Evolutionary conservation across 1,140 invertebrate species (phyloP).

Genomic region (Drosophila ananassae): DNA sequence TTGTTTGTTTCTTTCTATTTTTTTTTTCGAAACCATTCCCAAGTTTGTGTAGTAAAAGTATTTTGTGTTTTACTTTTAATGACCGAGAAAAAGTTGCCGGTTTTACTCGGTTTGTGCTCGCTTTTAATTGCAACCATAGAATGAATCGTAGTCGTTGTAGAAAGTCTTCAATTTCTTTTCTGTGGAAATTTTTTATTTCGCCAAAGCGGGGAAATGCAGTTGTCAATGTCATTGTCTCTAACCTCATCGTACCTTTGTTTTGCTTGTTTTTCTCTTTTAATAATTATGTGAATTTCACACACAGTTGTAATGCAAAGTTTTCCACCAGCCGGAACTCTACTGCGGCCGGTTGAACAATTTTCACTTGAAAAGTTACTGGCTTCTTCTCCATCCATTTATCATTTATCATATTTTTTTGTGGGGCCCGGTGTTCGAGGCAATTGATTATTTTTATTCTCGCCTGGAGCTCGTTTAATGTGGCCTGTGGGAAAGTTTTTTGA

Average conservation of each 20-base stretch:
- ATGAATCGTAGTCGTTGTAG: conserved; percentile 41
- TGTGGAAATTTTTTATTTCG: conserved; percentile 47
- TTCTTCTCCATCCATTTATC: background rate
- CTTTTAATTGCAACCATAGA: conserved; percentile 61
- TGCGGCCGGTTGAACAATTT: conserved; percentile 27
- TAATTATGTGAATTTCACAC: conserved; percentile 58
- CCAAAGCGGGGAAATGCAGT: conserved; percentile 49
- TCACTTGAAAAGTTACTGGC: conserved; percentile 28
- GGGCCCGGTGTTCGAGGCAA: conserved; percentile 5
- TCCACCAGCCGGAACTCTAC: conserved; percentile 63
- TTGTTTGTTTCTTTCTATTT: too few relatives aligned
- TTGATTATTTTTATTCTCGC: conserved; percentile 40
- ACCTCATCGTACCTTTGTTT: conserved; percentile 31
- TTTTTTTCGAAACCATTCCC: background rate
- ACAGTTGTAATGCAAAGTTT: conserved; percentile 40
- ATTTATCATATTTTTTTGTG: conserved; percentile 36
- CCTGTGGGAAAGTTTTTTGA: conserved; percentile 57
- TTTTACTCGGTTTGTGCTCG: conserved; percentile 32
- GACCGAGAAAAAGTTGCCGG: conserved; percentile 47
- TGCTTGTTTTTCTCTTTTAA: conserved; percentile 43
- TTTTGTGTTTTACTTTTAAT: conserved; percentile 75
- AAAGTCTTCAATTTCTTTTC: conserved; percentile 72
- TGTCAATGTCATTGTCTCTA: conserved; percentile 61
- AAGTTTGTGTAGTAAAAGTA: conserved; percentile 51
- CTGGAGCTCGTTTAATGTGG: conserved; percentile 26